A percentile compares a stretch with the other conserved stretches of the same genome.
Evolutionary conservation across 2,888 invertebrate genomes (phyloP).

Genomic region (Sycophila texana): DNA sequence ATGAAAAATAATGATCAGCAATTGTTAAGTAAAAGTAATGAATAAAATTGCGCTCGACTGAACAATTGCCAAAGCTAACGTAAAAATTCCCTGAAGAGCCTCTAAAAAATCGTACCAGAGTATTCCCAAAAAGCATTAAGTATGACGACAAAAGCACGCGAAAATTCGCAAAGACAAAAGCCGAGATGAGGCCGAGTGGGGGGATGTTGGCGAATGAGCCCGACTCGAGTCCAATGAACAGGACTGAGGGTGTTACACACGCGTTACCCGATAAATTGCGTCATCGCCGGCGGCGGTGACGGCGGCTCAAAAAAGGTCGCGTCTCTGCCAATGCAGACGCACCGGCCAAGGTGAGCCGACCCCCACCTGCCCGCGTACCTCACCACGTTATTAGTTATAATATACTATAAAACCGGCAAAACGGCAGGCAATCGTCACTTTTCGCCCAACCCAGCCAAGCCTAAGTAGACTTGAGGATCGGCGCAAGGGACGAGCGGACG

Average conservation of each 20-base stretch:
- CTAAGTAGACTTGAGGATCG: constrained; percentile 29
- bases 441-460: constrained; percentile 61
- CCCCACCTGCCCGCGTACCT: constrained; percentile 59
- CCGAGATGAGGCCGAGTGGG: not conserved
- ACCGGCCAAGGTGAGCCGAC: constrained; percentile 72
- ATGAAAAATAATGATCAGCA: too few species aligned
- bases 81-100: too few species aligned
- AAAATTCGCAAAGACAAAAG: not conserved
- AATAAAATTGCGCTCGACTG: too few species aligned
- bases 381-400: constrained; percentile 72
- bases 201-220: constrained; percentile 3
- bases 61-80: too few species aligned
- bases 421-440: constrained; percentile 68
- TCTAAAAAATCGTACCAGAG: too few species aligned
- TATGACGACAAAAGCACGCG: not conserved
- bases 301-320: constrained; percentile 53
- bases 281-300: constrained; percentile 8
- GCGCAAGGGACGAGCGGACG: not conserved
- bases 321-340: constrained; percentile 75
- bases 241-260: not conserved
- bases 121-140: too few species aligned
- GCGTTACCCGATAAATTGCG: constrained; percentile 21
- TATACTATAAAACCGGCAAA: constrained; percentile 76
- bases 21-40: too few species aligned
- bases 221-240: not conserved